Base-by-base conservation (phyloP, 2,797 vertebrate genomes). In the Lagorchestes hirsutus region DNA sequence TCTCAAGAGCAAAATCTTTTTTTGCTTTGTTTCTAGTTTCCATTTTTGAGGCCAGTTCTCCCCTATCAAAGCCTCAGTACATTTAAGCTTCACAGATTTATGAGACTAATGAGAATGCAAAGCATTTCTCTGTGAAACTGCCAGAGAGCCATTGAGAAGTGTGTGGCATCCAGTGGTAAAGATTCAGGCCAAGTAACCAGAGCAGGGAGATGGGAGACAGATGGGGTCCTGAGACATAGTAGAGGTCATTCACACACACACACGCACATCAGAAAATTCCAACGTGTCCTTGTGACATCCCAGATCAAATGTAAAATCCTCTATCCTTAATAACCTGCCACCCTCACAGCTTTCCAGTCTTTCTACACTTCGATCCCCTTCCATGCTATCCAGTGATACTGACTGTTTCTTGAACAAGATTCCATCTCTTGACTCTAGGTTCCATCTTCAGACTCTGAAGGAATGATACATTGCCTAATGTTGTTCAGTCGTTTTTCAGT, bases 71-170 rank as follows among this genome's bases (percentile, higher is more conserved):
- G 92, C 31, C 82, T 54, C 28, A 22, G 31, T 54, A 22, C 50
- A 31, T 2, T 28, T 29, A 14, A 34, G 22, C 46, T 18, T 57
- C 50, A 27, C 74, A 11, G 27, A 54, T 9, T 54, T 12, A 54
- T 0, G 18, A 52, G 55, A 14, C 50, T 1, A 0, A 31, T 6
- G 40, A 3, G 16, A 55, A n/a, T 0, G 28, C 55, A 34, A 55
- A 46, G 31, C 1, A 22, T 57, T 57, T 52, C 50, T 16, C 1
- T 5, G 0, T 50, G 52, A 18, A 27, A 0, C 0, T 3, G n/a
- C 24, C 40, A 18, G 28, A 87, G 54, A 27, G 31, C 54, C 91
- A 9, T 59, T 50, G 27, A 0, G 93, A 54, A 8, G 40, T 52
- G n/a, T 6, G 31, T 24, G 54, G 90, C 27, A 54, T 0, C 74